Evolutionary conservation across 2,797 vertebrate species (phyloP).

Genomic region (Anolis apletophallus): DNA sequence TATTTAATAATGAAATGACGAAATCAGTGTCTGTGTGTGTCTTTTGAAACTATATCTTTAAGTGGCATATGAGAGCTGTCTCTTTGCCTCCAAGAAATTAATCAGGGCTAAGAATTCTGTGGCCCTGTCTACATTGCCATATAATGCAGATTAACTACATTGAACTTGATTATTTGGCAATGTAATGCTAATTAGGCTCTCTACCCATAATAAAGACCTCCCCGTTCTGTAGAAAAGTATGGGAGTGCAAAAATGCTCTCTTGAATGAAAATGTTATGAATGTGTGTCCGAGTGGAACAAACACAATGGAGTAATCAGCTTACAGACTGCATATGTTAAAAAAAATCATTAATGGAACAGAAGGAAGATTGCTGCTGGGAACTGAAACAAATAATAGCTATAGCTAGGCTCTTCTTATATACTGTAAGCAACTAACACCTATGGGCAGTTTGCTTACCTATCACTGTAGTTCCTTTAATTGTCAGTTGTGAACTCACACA

Average conservation of each 20-base stretch:
- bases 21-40: background rate
- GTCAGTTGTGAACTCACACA: too few relatives aligned
- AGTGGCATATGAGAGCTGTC: background rate
- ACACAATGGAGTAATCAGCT: background rate
- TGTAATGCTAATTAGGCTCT: background rate
- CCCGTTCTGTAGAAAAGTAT: background rate
- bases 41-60: background rate
- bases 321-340: background rate
- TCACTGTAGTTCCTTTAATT: too few relatives aligned
- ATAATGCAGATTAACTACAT: too few relatives aligned
- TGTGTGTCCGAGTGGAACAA: background rate
- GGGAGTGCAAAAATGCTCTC: background rate
- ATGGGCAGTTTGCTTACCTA: too few relatives aligned
- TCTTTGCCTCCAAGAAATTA: background rate
- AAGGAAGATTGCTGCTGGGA: background rate
- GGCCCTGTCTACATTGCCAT: too few relatives aligned
- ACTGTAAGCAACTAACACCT: background rate
- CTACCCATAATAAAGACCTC: background rate
- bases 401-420: background rate
- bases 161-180: too few relatives aligned
- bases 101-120: background rate
- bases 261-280: background rate
- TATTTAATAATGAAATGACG: background rate
- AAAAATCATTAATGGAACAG: background rate
- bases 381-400: background rate